Evolutionary conservation across 2,113 vertebrate species (phyloP), one percentile per base, ranked within the genome.

Genomic region (Papio anubis): DNA sequence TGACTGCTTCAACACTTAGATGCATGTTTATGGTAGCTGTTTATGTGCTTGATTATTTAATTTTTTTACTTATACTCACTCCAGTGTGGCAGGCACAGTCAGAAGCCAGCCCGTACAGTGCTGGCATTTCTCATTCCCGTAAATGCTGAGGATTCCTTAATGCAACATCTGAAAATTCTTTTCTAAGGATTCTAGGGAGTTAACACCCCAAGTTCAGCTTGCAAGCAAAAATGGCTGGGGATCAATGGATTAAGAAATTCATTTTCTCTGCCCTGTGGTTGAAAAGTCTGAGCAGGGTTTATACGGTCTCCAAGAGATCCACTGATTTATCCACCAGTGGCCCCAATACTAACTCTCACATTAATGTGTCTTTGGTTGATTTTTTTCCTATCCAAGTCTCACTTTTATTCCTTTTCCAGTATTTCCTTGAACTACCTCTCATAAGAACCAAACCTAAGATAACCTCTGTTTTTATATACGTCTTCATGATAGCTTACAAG

Each of bases 251-350:
- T 55, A 38, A 90, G 32, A 25, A 3, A 70, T 10, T 57, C 3
- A 48, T 1, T 84, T 68, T 23, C 9, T 35, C 11, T 48, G 1
- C 66, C n/a, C 1, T 27, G 1, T 3, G 6, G 2, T 14, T 13
- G 1, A 3, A 52, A 83, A 10, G 2, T 64, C 14, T 35, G 27
- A 96, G 20, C 16, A 66, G n/a, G 40, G 90, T 50, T 82, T 86
- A 21, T 27, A 35, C 18, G 35, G 38, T 14, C 38, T 94, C 32
- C 16, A 11, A 32, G 11, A 13, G 8, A 3, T 64, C 8, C 43
- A 78, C 7, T 78, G 38, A 80, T 85, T 89, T 73, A 78, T 18
- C 10, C 18, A 70, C 13, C 25, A 76, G 8, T 70, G 70, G 1
- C 38, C 50, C 21, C 70, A 82, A 11, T 81, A 45, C 4, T 59